Conservation (phyloP, 2,797 vertebrate species). For the Ctenochaetus hawaiiensis region DNA sequence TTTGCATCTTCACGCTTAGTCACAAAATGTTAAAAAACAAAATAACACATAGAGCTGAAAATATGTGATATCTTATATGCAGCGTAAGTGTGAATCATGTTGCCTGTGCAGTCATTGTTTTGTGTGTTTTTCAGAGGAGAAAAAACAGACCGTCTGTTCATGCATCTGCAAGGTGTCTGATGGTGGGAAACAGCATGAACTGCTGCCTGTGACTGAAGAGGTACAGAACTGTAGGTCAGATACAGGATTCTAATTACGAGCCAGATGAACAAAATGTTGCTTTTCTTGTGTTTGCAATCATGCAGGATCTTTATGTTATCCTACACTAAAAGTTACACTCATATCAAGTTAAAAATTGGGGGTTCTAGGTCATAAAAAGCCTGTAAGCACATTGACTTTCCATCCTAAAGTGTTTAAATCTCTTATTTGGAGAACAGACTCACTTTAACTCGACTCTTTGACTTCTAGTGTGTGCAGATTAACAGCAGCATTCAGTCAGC, state of each 20-base stretch:
- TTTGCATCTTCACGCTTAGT: too few species aligned
- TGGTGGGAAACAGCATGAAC: slow-evolving; percentile 44
- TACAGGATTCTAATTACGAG: background rate
- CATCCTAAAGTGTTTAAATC: background rate
- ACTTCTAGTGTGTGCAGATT: slow-evolving; percentile 52
- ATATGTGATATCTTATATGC: too few species aligned
- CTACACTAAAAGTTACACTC: background rate
- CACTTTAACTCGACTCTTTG: background rate
- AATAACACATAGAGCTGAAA: too few species aligned
- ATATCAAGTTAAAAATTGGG: background rate
- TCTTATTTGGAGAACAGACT: background rate
- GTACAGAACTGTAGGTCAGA: slow-evolving; percentile 33
- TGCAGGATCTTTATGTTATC: background rate
- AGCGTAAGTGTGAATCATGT: background rate
- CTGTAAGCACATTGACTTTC: background rate
- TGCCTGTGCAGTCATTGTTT: background rate
- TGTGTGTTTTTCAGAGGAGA: slow-evolving; percentile 64
- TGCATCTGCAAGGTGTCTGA: slow-evolving; percentile 30
- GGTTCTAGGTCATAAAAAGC: background rate
- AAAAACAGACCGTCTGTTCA: slow-evolving; percentile 15
- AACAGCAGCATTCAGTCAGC: slow-evolving; percentile 4
- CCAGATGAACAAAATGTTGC: background rate
- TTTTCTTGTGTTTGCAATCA: background rate
- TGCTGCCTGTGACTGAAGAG: slow-evolving; percentile 54
- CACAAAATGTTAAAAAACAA: too few species aligned